phyloP scores from a whole-genome alignment of 2,113 vertebrate genomes.

The Rissa tridactyla region DNA sequence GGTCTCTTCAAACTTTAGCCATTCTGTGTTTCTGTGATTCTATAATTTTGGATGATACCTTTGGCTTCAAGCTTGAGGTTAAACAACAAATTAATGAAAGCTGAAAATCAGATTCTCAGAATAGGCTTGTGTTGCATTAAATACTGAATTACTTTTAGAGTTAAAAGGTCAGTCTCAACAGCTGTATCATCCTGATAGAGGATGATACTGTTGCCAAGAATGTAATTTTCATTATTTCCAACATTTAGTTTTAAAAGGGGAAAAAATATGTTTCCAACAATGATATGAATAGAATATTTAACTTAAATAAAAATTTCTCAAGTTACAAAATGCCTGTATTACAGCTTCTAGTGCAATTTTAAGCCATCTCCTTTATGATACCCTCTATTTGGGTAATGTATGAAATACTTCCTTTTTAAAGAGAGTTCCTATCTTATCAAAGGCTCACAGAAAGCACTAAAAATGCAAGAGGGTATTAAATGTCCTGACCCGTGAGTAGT shows the following conservation, averaged over 20 bases:
- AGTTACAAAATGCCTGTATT: neutral
- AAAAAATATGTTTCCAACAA: neutral
- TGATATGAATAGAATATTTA: neutral
- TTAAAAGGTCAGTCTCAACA: neutral
- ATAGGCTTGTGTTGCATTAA: neutral
- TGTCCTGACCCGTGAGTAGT: neutral
- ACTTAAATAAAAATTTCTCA: neutral
- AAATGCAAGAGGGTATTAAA: neutral
- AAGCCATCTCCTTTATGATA: neutral
- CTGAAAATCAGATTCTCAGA: neutral
- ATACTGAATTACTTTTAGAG: neutral
- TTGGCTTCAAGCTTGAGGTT: neutral
- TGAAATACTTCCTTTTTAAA: neutral
- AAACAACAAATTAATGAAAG: neutral
- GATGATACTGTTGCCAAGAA: neutral
- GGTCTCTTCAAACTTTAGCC: neutral
- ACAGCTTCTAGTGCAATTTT: neutral
- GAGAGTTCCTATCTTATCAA: neutral
- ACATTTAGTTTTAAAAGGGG: neutral
- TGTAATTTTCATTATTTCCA: neutral
- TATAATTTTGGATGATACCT: neutral
- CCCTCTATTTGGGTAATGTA: neutral
- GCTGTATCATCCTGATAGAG: neutral
- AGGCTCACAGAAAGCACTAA: neutral
- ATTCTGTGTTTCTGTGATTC: neutral